These are phyloP conservation scores for Hymenopus coronatus DNA, from an alignment of 2,888 invertebrate species.

Conservation along the genomic window DNA sequence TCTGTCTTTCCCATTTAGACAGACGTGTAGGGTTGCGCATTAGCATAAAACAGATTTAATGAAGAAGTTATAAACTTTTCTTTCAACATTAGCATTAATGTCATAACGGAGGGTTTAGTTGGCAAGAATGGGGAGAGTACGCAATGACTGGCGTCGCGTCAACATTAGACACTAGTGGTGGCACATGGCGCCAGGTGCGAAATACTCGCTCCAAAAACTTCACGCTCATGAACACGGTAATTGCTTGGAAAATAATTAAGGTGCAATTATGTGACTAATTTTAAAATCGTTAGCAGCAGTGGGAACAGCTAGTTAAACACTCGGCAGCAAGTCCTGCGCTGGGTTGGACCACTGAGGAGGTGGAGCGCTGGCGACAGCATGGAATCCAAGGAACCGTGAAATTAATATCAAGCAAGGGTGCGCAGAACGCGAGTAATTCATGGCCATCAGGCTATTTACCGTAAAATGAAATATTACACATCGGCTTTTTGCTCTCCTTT, in stretches of 20 bases:
- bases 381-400: slow-evolving; percentile 2
- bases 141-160: not conserved
- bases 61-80: no score
- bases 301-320: not conserved
- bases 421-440: not conserved
- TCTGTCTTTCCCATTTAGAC: no score
- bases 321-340: slow-evolving; percentile 7
- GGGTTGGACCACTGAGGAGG: not conserved
- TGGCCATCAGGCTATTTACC: not conserved
- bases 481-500: not conserved
- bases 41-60: no score
- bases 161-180: not conserved
- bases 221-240: slow-evolving; percentile 16
- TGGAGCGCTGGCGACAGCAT: not conserved
- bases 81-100: no score
- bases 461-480: slow-evolving; percentile 14
- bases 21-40: no score
- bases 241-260: slow-evolving; percentile 28
- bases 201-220: not conserved
- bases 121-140: no score
- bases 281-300: slow-evolving; percentile 21
- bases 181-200: slow-evolving; percentile 9
- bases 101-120: no score
- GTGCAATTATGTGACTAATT: slow-evolving; percentile 28
- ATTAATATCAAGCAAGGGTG: not conserved